Base-by-base conservation (phyloP, 2,888 invertebrate species). In the Pherbina coryleti region DNA sequence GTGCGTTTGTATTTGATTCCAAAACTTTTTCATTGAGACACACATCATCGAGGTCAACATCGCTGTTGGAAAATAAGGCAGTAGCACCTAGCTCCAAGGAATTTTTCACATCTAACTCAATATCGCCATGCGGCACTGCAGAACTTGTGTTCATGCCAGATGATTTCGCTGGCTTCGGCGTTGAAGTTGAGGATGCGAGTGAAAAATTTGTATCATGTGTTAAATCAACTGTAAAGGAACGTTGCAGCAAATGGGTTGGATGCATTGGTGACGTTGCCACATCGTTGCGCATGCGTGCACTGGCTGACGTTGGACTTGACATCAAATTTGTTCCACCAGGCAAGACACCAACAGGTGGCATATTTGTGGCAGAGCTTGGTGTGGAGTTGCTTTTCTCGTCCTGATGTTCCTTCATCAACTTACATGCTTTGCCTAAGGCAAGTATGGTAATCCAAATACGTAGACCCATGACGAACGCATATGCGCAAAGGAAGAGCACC, bases 341-440 rank as follows among this genome's bases (percentile, higher is more conserved):
- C 57, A 80, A 79, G 51, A 60, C 77, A 7, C 75, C 69, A n/a
- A 86, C 71, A 0, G 86, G 83, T 9, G 87, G 86, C 22, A 84
- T 82, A 84, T 86, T 86, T 19, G 88, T 87, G 82, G 85, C 85
- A 60, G 88, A 88, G 78, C 84, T 87, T 11, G 88, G 87, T 3
- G 88, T 86, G 0, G 87, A 86, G 60, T 85, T 87, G 71, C 82
- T 87, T 64, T 88, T 86, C 37, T 90, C 90, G 73, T 90, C 88
- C 88, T 93, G 92, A 86, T 95, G 95, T 82, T 93, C 93, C 57
- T 94, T 91, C 84, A 98, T 98, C 81, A 97, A 91, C 85, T 95
- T 94, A 85, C 97, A 97, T 0, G 98, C 98, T 88, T 94, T 95
- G 3, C 98, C 98, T 80, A 99, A 91, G 72, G 98, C 94, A 31